Evolutionary conservation across 1,140 invertebrate genomes (phyloP).

Genomic region (Notospermus geniculatus): DNA sequence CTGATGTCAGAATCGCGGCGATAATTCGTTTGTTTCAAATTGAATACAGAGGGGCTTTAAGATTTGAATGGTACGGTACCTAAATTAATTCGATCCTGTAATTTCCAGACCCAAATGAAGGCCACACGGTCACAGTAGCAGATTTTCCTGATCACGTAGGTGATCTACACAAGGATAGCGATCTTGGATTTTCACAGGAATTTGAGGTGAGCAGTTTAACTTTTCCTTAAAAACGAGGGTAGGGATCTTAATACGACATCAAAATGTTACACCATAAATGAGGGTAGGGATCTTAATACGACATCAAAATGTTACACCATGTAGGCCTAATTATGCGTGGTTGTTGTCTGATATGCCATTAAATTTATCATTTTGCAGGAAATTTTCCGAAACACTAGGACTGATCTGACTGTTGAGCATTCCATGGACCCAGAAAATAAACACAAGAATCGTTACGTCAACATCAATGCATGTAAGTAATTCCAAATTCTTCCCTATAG

Average conservation of each 20-base stretch:
- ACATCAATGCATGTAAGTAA: conserved; percentile 51
- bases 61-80: background rate
- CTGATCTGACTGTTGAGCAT: conserved; percentile 71
- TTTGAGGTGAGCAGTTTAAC: conserved; percentile 34
- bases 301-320: no score
- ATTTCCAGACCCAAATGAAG: background rate
- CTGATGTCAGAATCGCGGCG: conserved; percentile 50
- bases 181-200: conserved; percentile 49
- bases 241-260: no score
- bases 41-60: no score
- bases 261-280: no score
- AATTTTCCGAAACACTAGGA: conserved; percentile 46
- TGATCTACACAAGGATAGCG: conserved; percentile 45
- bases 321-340: no score
- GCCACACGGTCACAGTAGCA: background rate
- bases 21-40: no score
- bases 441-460: conserved; percentile 50
- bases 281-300: no score
- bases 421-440: conserved; percentile 65
- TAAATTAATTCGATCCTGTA: background rate
- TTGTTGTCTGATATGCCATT: background rate
- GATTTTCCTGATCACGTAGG: conserved; percentile 35
- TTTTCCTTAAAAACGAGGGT: background rate
- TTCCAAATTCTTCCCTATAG: no score
- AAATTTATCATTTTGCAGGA: conserved; percentile 36